Evolutionary conservation across 2,113 vertebrate genomes (phyloP), one percentile per base, ranked within the genome.

Genomic region (Guaruba guarouba): DNA sequence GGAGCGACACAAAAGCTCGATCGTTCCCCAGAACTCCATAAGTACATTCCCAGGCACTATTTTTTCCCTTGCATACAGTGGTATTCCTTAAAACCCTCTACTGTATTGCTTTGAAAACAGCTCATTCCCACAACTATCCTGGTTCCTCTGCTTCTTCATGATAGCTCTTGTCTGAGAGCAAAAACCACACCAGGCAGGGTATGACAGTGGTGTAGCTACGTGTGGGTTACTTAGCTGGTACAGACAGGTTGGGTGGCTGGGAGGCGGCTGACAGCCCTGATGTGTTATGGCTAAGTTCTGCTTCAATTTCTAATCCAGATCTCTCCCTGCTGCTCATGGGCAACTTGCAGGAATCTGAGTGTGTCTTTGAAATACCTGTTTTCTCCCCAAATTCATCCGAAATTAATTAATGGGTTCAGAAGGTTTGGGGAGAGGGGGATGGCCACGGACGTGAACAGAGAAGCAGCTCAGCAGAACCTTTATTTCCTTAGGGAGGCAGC

Each of bases 401-500:
- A 90, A 95, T 61, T 76, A 82, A 73, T 73, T 62, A 82, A 87
- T 5, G 9, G 24, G 48, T 62, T 82, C 63, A 41, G 59, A 62
- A 88, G 79, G 75, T 91, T 78, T 87, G 39, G 69, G 83, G 69
- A 92, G 93, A 75, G 52, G 44, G 51, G 48, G 27, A 51, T 52
- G 86, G 91, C 92, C 74, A 82, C 3, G 7, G 11, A 68, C 1
- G 1, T 39, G 89, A 76, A 74, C 6, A 64, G 89, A 64, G 71
- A 82, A 76, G 52, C 77, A 74, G 83, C 27, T 4, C 74, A 88
- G 86, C 61, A 89, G 74, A 95, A 89, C 62, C 48, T 75, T 78
- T 73, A 82, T 86, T 92, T 92, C 86, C 95, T 95, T 86, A 44
- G 91, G 88, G 88, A 94, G 64, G 68, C 73, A 82, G 86, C 81